Base-by-base conservation (phyloP, 2,888 invertebrate species). In the Trileptium ribeirensis region DNA sequence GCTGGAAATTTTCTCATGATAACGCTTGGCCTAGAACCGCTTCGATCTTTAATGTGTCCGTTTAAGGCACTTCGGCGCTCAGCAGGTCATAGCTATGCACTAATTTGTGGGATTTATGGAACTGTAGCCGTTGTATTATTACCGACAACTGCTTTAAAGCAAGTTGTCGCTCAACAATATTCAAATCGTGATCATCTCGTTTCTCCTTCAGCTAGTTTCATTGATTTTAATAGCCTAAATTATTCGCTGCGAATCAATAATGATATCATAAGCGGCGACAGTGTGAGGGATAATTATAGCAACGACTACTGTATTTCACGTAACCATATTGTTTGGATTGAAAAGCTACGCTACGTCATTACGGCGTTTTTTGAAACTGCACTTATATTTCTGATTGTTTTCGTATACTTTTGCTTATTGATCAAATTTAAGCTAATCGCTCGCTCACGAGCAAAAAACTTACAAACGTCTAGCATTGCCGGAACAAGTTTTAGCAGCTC, bases 1-100 rank as follows among this genome's bases (percentile, higher is more conserved):
- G n/a, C 31, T 1, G 81, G 79, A 51, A 81, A 81, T 79, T 39
- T 81, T 3, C 37, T 81, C 64, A 81, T 79, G 8, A 64, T 79
- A 2, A 24, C 39, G 19, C 29, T 80, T 51, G 80, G 39, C 1
- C 19, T 51, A 39, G 80, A 80, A n/a, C 36, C 81, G 15, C 78
- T 81, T 2, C 77, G 77, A 40, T 74, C 79, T 1, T 38, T 81
- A 34, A 19, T 79, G 8, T 36, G n/a, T 8, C 81, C 81, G 40
- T 81, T 81, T 24, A 29, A 29, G 24, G 19, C 37, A n/a, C 33
- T 80, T 70, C 19, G 24, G 15, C n/a, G 29, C 1, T 34, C 33
- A 24, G 64, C n/a, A 29, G 29, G 8, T 1, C 77, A 34, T 24
- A 40, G 81, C 33, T 81, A 37, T 2, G 24, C 39, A 15, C 39